Evolutionary conservation across 1,140 invertebrate species (phyloP), one percentile per base, ranked within the genome.

Genomic region (Chelonus insularis): DNA sequence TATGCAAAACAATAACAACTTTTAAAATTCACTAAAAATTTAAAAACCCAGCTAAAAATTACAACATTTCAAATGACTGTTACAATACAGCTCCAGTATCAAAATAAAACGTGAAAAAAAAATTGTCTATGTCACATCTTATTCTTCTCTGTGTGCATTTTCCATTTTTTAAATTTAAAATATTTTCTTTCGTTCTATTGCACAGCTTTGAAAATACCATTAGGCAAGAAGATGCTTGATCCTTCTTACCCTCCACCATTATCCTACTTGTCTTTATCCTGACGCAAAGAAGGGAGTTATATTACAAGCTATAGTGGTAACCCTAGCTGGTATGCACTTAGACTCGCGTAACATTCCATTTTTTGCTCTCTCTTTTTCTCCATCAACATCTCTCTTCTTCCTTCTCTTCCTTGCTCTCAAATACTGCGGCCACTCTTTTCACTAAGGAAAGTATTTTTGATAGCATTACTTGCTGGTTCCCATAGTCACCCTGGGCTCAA

Each of bases 241-340:
- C 48, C 41, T 25, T 63, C 55, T 56, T 20, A 54, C 59, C 54
- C 23, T 39, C 41, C 23, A 20, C 14, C 25, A 7, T 36, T 21
- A 12, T n/a, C 36, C 39, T 37, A 21, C 20, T 32, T 23, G 20
- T 60, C 25, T 60, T 34, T 60, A 47, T 36, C 20, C 37, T 11
- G 16, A 21, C n/a, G 23, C 51, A 51, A 43, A 51, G 50, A 34
- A 16, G 32, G 36, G 50, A 57, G 61, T 68, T 63, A 61, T 63
- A 63, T 68, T 68, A 65, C 66, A 63, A 50, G 39, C 58, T 47
- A 58, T 62, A 64, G 62, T 62, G 66, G 66, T 65, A 66, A 68
- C 61, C 55, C 61, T 60, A 60, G 52, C 64, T 50, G 37, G 32
- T 50, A 21, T 68, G 63, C 66, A 68, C 63, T 68, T 62, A 68